These are phyloP conservation scores for Amorpha juglandis DNA, from an alignment of 2,888 invertebrate species.

Conservation along the genomic window DNA sequence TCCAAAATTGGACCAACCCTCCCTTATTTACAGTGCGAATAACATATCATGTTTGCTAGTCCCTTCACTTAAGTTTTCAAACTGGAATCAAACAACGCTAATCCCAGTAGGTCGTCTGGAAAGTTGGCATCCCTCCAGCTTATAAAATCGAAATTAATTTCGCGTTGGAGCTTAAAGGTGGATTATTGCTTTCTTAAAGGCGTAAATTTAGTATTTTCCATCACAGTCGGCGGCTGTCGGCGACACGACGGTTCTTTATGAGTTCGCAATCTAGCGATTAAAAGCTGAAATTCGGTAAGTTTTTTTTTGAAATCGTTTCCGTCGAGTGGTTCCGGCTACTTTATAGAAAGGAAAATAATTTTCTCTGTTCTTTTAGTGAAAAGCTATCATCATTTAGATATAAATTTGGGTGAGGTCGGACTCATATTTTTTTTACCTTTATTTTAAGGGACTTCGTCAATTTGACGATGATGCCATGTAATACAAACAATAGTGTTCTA, in stretches of 20 bases:
- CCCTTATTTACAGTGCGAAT: slow-evolving; percentile 22
- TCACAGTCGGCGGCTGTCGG: slow-evolving; percentile 53
- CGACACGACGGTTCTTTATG: slow-evolving; percentile 65
- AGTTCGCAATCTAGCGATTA: slow-evolving; percentile 66
- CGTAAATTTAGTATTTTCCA: slow-evolving; percentile 66
- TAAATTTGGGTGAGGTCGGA: neutral
- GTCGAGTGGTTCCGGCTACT: slow-evolving; percentile 8
- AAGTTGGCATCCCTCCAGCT: slow-evolving; percentile 41
- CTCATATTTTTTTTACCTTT: neutral
- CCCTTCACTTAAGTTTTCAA: slow-evolving; percentile 15
- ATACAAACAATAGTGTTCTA: too few species aligned
- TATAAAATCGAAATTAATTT: slow-evolving; percentile 62
- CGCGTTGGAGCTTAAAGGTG: slow-evolving; percentile 42
- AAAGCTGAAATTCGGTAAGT: slow-evolving; percentile 67
- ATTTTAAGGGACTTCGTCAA: too few species aligned
- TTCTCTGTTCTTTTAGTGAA: neutral
- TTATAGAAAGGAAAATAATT: neutral
- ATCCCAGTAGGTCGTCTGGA: slow-evolving; percentile 44
- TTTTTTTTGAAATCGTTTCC: slow-evolving; percentile 47
- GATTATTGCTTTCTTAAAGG: slow-evolving; percentile 61
- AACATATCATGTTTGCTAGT: slow-evolving; percentile 23
- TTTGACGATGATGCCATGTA: too few species aligned
- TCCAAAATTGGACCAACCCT: slow-evolving; percentile 24
- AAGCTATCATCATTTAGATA: neutral
- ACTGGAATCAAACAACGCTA: slow-evolving; percentile 28